Conservation (phyloP, 2,888 invertebrate species). For the Disparrhopalites patrizii region DNA sequence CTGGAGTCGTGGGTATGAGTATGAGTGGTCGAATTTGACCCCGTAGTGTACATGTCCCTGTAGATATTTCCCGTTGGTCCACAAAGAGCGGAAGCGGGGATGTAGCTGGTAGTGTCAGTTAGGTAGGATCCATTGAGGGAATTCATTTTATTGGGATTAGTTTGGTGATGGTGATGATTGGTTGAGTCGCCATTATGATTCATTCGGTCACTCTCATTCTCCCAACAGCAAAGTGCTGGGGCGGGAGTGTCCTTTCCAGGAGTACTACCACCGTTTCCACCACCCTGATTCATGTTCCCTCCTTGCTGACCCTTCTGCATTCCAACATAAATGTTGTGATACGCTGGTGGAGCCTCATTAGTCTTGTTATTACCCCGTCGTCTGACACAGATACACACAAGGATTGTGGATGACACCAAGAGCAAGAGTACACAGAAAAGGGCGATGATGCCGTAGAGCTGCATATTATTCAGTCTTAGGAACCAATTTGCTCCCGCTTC, state of each 20-base stretch:
- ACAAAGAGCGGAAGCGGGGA: conserved; percentile 47
- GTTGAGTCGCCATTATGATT: conserved; percentile 23
- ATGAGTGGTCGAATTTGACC: conserved; percentile 42
- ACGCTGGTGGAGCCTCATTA: conserved; percentile 45
- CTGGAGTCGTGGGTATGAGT: conserved; percentile 46
- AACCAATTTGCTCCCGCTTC: conserved; percentile 48
- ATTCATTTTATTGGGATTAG: conserved; percentile 32
- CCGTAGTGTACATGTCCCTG: conserved; percentile 48
- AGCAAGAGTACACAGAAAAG: conserved; percentile 47
- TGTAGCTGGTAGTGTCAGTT: conserved; percentile 42
- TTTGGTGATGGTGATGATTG: no score
- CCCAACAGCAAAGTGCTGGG: conserved; percentile 46
- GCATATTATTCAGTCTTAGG: conserved; percentile 44
- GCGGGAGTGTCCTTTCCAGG: conserved; percentile 33
- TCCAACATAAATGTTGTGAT: conserved; percentile 47
- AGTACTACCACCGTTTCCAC: background rate
- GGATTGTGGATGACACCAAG: conserved; percentile 47
- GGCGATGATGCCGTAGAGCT: conserved; percentile 48
- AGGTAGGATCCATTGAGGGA: conserved; percentile 38
- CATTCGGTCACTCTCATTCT: conserved; percentile 42
- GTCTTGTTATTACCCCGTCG: conserved; percentile 40
- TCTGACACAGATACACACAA: conserved; percentile 46
- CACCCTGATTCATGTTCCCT: background rate
- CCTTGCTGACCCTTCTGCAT: conserved; percentile 30
- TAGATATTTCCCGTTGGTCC: conserved; percentile 43